Percentiles rank a stretch among this genome's conserved stretches.
phyloP scores from a whole-genome alignment of 2,113 vertebrate genomes.

The Drymodes brunneopygia region DNA sequence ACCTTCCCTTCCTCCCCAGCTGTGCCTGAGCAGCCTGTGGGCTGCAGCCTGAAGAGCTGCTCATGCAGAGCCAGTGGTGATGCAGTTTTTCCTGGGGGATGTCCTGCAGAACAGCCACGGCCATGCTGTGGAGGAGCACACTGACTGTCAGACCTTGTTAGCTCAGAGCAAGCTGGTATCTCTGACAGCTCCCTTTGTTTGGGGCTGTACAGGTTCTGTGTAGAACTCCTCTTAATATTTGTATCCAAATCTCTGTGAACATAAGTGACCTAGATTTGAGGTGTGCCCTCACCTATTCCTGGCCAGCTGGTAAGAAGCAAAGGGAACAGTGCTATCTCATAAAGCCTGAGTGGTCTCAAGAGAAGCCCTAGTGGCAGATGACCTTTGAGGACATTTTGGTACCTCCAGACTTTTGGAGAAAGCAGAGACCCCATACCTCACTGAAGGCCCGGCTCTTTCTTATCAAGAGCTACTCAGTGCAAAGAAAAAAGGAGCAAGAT shows the following conservation, averaged over 20 bases:
- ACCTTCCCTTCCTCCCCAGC: conserved; percentile 26
- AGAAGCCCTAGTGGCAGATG: background rate
- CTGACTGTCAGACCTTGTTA: background rate
- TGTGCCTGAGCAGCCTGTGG: conserved; percentile 72
- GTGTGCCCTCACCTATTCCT: background rate
- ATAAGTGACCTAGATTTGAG: background rate
- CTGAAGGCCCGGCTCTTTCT: background rate
- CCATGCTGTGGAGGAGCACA: background rate
- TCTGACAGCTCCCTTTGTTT: background rate
- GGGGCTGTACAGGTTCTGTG: background rate
- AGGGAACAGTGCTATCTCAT: background rate
- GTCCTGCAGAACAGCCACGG: conserved; percentile 51
- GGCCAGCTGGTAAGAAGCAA: background rate
- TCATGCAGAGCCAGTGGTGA: conserved; percentile 63
- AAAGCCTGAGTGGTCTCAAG: background rate
- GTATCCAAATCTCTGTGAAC: background rate
- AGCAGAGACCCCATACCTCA: background rate
- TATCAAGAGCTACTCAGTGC: background rate
- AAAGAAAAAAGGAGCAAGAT: background rate
- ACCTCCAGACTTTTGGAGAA: background rate
- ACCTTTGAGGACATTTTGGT: background rate
- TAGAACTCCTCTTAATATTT: background rate
- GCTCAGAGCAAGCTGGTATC: conserved; percentile 22
- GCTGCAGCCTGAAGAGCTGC: conserved; percentile 56
- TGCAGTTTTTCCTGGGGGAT: conserved; percentile 72